These are phyloP conservation scores for Syngnathus floridae DNA, from an alignment of 2,113 vertebrate genomes.

Conservation along the genomic window DNA sequence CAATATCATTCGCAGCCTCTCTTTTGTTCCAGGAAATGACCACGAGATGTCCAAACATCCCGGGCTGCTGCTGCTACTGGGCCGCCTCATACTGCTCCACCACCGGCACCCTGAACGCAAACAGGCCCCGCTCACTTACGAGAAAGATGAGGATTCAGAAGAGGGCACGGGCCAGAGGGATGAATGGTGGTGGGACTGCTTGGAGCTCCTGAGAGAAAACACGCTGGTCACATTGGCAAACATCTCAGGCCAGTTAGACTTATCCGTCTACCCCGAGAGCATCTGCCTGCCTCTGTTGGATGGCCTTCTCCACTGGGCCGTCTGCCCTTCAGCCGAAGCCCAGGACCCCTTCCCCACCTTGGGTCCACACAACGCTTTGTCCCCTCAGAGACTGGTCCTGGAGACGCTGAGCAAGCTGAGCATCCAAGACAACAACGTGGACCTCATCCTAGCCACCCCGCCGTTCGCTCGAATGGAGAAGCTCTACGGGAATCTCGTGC, in stretches of 20 bases:
- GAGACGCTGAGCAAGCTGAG: slow-evolving; percentile 99
- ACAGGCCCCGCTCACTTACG: slow-evolving; percentile 92
- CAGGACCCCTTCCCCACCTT: slow-evolving; percentile 96
- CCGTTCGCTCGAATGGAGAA: slow-evolving; percentile 94
- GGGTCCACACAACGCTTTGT: slow-evolving; percentile 89
- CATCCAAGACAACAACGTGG: slow-evolving; percentile 99
- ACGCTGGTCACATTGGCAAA: slow-evolving; percentile 96
- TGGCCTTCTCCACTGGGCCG: slow-evolving; percentile 96
- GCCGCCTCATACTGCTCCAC: slow-evolving; percentile 91
- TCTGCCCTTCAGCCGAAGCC: slow-evolving; percentile 96
- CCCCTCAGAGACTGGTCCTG: slow-evolving; percentile 97
- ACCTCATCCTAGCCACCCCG: slow-evolving; percentile 95
- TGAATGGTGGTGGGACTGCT: slow-evolving; percentile 99
- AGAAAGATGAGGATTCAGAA: slow-evolving; percentile 95
- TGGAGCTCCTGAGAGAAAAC: slow-evolving; percentile 95
- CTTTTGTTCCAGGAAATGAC: slow-evolving; percentile 95
- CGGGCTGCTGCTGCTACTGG: slow-evolving; percentile 89
- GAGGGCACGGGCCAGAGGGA: slow-evolving; percentile 88
- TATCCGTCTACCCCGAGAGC: slow-evolving; percentile 93
- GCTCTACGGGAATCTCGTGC: slow-evolving; percentile 93
- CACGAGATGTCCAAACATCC: slow-evolving; percentile 98
- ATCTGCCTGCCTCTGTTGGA: slow-evolving; percentile 97
- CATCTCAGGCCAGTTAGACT: slow-evolving; percentile 96
- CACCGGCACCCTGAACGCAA: slow-evolving; percentile 96
- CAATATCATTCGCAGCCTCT: slow-evolving; percentile 96